Evolutionary conservation across 2,113 vertebrate genomes (phyloP).

Genomic region (Catharus fuscescens): DNA sequence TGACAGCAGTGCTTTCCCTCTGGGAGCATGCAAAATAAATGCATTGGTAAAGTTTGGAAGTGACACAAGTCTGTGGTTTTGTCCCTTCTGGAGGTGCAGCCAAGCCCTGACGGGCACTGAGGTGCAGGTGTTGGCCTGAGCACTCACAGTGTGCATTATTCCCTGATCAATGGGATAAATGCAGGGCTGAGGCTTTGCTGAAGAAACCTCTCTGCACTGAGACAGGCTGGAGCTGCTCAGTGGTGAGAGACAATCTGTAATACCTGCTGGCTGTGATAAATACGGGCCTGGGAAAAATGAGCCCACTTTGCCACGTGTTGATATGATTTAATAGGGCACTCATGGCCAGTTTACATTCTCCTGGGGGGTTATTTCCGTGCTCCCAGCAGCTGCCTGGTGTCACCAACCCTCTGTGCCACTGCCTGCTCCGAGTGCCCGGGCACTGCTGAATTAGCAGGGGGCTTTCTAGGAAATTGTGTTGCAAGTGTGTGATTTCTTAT

Average conservation of each 20-base stretch:
- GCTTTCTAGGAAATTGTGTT: conserved; percentile 65
- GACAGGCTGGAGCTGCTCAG: neutral
- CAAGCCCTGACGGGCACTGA: neutral
- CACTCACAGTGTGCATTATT: neutral
- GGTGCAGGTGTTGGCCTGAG: neutral
- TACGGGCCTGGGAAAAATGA: neutral
- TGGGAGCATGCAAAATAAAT: neutral
- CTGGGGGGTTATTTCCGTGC: conserved; percentile 39
- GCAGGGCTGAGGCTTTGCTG: neutral
- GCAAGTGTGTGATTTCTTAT: neutral
- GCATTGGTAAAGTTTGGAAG: neutral
- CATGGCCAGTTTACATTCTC: conserved; percentile 25
- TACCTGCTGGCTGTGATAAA: neutral
- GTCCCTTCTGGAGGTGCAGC: neutral
- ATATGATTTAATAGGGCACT: neutral
- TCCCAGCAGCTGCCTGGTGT: conserved; percentile 3
- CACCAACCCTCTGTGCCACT: neutral
- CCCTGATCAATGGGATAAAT: neutral
- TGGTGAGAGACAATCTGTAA: neutral
- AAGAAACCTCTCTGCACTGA: neutral
- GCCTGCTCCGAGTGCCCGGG: neutral
- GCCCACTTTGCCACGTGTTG: neutral
- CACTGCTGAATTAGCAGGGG: conserved; percentile 42
- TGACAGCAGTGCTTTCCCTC: neutral
- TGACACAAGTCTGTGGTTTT: neutral